Evolutionary conservation across 2,113 vertebrate species (phyloP).

Genomic region (Rhea americana): DNA sequence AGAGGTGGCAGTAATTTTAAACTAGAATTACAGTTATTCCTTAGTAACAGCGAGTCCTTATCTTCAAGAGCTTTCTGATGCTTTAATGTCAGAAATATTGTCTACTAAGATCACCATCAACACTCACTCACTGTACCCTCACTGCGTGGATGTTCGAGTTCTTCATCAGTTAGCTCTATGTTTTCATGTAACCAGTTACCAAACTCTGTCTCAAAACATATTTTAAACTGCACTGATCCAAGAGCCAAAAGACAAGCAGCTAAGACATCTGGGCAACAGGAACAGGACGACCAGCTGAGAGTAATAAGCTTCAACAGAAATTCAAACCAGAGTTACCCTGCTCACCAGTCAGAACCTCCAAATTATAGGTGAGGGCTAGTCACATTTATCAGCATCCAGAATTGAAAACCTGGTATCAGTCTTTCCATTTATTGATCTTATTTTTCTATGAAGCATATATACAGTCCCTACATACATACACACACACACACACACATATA

Average conservation of each 20-base stretch:
- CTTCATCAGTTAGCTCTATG: background rate
- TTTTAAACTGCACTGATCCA: background rate
- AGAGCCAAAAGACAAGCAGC: background rate
- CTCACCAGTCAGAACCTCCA: background rate
- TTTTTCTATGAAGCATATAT: background rate
- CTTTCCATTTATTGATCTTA: background rate
- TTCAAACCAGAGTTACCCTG: background rate
- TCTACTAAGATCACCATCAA: background rate
- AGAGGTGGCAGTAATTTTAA: background rate
- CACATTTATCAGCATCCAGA: background rate
- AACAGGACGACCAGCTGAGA: background rate
- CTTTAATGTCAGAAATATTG: too few species aligned
- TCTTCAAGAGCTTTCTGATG: background rate
- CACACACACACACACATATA: fast-evolving
- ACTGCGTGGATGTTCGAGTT: background rate
- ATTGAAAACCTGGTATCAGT: background rate
- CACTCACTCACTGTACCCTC: background rate
- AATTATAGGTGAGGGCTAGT: background rate
- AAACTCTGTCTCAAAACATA: background rate
- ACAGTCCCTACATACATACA: fast-evolving
- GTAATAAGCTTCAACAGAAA: background rate
- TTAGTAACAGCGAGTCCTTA: background rate
- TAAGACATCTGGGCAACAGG: background rate
- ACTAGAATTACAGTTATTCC: background rate
- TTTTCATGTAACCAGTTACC: background rate